These are phyloP conservation scores for Leptopilina drosophilae DNA, from an alignment of 2,888 invertebrate species.

Conservation along the genomic window DNA sequence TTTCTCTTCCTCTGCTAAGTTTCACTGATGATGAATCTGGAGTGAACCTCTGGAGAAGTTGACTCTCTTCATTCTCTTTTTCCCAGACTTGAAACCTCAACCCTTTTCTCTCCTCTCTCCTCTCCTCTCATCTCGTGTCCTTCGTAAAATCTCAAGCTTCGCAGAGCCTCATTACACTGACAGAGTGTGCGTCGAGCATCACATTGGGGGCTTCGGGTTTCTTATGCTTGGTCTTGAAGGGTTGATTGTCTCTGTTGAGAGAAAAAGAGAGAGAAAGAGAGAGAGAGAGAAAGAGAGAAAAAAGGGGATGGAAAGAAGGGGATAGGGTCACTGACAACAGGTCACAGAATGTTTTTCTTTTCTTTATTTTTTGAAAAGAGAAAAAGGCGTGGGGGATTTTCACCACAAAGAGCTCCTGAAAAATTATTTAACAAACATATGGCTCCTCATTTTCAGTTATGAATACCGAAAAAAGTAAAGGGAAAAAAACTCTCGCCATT, in stretches of 20 bases:
- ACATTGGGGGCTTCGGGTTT: slow-evolving; percentile 8
- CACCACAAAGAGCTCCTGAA: background rate
- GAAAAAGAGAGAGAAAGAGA: too few relatives aligned
- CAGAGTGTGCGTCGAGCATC: slow-evolving; percentile 32
- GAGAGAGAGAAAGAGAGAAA: background rate
- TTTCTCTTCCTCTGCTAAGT: background rate
- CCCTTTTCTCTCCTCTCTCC: background rate
- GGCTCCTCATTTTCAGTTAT: background rate
- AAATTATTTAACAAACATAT: slow-evolving; percentile 17
- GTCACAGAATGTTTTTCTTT: background rate
- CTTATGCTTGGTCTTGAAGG: slow-evolving; percentile 24
- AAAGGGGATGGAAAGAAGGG: slow-evolving; percentile 14
- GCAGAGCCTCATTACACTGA: slow-evolving; percentile 35
- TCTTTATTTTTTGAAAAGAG: background rate
- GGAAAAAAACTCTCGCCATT: too few relatives aligned
- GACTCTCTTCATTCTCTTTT: slow-evolving; percentile 31
- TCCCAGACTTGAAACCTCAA: slow-evolving; percentile 38
- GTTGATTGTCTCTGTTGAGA: background rate
- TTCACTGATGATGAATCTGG: slow-evolving; percentile 17
- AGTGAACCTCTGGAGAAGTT: slow-evolving; percentile 7
- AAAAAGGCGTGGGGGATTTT: background rate
- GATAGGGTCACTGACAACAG: slow-evolving; percentile 7
- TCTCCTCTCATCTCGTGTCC: background rate
- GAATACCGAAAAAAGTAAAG: background rate
- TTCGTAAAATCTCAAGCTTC: slow-evolving; percentile 32